Conservation (phyloP, 2,797 vertebrate species). For the Cossypha niveicapilla region DNA sequence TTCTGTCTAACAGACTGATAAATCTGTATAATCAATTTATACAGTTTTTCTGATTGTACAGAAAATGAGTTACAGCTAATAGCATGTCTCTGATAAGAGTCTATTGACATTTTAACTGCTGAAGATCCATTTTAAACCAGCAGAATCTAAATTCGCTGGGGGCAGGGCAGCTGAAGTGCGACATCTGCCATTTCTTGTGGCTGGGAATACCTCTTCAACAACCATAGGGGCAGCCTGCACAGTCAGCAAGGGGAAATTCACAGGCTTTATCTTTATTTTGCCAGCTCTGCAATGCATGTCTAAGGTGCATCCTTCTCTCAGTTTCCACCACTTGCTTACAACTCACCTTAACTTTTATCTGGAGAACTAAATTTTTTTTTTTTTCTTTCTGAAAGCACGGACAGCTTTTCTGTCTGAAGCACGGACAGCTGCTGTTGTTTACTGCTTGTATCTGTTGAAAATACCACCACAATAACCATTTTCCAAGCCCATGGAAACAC, state of each 20-base stretch:
- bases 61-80: slow-evolving; percentile 11
- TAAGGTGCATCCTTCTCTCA: neutral
- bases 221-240: neutral
- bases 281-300: neutral
- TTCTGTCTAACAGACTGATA: neutral
- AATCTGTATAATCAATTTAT: neutral
- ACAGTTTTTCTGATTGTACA: neutral
- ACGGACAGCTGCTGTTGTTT: neutral
- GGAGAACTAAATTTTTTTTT: neutral
- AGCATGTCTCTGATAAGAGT: slow-evolving; percentile 7
- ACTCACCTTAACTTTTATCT: neutral
- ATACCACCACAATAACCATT: neutral
- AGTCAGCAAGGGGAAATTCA: neutral
- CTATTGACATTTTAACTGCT: slow-evolving; percentile 40
- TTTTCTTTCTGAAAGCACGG: neutral
- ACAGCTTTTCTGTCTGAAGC: neutral
- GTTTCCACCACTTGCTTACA: neutral
- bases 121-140: slow-evolving; percentile 10
- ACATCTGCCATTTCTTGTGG: neutral
- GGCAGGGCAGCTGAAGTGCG: neutral
- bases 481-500: neutral
- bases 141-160: neutral
- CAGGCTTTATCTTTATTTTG: neutral
- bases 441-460: neutral
- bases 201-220: neutral